These are phyloP conservation scores for Drosophila longiperda DNA, from an alignment of 2,888 invertebrate species.

Conservation along the genomic window DNA sequence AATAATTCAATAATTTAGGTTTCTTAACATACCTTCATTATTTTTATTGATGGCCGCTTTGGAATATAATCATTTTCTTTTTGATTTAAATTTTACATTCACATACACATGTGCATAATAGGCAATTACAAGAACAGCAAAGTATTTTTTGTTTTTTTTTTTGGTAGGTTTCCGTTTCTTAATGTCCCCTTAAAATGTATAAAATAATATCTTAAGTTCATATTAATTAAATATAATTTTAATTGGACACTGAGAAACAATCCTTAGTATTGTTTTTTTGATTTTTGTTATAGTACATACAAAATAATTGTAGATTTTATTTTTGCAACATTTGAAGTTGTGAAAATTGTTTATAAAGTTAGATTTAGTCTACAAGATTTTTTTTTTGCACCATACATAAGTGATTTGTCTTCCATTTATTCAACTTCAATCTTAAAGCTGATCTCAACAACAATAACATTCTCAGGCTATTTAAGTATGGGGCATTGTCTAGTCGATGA, in stretches of 20 bases:
- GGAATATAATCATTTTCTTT: slow-evolving; percentile 44
- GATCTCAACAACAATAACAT: not conserved
- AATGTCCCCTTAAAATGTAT: slow-evolving; percentile 12
- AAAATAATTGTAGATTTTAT: slow-evolving; percentile 40
- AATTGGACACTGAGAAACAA: slow-evolving; percentile 26
- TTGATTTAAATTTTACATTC: slow-evolving; percentile 30
- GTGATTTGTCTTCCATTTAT: not conserved
- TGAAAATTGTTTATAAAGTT: slow-evolving; percentile 38
- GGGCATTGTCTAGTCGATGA: slow-evolving; percentile 36
- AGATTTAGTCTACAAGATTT: slow-evolving; percentile 14
- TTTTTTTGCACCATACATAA: slow-evolving; percentile 20
- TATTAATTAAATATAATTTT: slow-evolving; percentile 5
- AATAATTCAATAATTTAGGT: slow-evolving; percentile 49
- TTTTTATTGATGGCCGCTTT: slow-evolving; percentile 46
- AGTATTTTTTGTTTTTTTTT: slow-evolving; percentile 23
- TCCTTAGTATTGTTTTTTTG: slow-evolving; percentile 15
- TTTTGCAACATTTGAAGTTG: slow-evolving; percentile 45
- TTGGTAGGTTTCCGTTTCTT: slow-evolving; percentile 1
- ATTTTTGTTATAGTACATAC: slow-evolving; percentile 34
- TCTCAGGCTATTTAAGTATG: slow-evolving; percentile 4
- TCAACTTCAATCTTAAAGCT: not conserved
- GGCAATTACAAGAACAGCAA: slow-evolving; percentile 51
- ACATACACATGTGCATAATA: slow-evolving; percentile 28
- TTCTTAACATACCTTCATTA: slow-evolving; percentile 32
- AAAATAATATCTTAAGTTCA: slow-evolving; percentile 8